A percentile compares a stretch with the other conserved stretches of the same genome.
Evolutionary conservation across 1,140 invertebrate species (phyloP).

Genomic region (Drosophila sucinea): DNA sequence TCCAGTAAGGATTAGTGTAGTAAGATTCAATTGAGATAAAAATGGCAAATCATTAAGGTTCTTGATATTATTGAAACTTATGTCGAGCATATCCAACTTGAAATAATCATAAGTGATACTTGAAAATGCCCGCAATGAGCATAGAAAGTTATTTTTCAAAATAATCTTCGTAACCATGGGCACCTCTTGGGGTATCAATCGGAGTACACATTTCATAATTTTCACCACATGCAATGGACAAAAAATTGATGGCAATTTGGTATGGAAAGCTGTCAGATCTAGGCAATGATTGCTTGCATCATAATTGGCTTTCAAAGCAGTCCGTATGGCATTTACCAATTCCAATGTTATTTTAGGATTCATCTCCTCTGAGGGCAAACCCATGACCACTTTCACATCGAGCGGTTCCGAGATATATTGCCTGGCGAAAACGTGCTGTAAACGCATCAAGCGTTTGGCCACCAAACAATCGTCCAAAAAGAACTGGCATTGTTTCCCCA

Average conservation of each 20-base stretch:
- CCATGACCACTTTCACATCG: constrained; percentile 15
- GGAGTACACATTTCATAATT: constrained; percentile 16
- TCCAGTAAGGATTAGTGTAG: constrained; percentile 15
- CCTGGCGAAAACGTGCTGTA: constrained; percentile 9
- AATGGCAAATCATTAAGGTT: constrained; percentile 26
- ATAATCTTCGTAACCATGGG: constrained; percentile 13
- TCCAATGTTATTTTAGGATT: neutral
- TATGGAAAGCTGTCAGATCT: constrained; percentile 42
- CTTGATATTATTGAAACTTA: constrained; percentile 40
- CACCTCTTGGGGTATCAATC: neutral
- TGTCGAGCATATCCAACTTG: constrained; percentile 37
- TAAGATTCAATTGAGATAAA: constrained; percentile 10
- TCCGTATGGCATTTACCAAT: constrained; percentile 5
- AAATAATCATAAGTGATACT: neutral
- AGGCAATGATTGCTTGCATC: constrained; percentile 15
- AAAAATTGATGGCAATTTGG: constrained; percentile 22
- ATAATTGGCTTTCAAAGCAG: constrained; percentile 29
- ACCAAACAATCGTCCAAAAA: constrained; percentile 39
- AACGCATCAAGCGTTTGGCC: constrained; percentile 46
- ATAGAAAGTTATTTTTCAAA: constrained; percentile 48
- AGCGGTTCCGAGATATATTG: constrained; percentile 22
- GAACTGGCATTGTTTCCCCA: constrained; percentile 15
- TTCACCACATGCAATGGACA: constrained; percentile 36
- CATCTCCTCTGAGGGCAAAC: constrained; percentile 12
- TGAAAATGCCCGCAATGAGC: constrained; percentile 33